Evolutionary conservation across 2,797 vertebrate species (phyloP), one percentile per base, ranked within the genome.

Genomic region (Microtus californicus): DNA sequence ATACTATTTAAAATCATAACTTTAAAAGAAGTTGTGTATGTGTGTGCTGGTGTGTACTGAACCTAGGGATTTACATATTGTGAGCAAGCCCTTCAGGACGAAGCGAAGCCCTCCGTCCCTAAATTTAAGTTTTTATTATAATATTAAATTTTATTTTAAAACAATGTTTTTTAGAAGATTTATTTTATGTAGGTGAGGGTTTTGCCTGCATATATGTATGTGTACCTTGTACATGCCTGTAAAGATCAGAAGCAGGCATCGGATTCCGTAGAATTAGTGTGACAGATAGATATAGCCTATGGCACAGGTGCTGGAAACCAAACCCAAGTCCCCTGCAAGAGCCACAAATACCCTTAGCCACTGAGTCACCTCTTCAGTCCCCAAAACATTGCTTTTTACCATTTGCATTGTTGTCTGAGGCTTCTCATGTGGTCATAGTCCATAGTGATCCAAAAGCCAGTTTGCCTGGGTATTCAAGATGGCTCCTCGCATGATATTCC

Each of bases 101-200:
- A 19, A 61, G 56, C 31, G 77, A 77, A 76, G 34, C 6, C 40
- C 17, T 40, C 71, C 23, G 21, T 43, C 40, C 29, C 54, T 76
- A 76, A 79, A 73, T 81, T 74, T 91, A 59, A 88, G 10, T 94
- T 92, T 87, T 83, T 31, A 40, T 51, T 73, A 63, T 90, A 56
- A 86, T 51, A 79, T 90, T 73, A 65, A 87, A 82, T 1, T 67
- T 81, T 67, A 96, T 90, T 89, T 95, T 14, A 65, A 80, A 86
- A 73, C 29, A 67, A 14, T 43, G 34, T 34, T 69, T 69, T n/a
- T n/a, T 19, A n/a, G n/a, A n/a, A n/a, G 17, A 65, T 31, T 63
- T 83, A 54, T 4, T 54, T 59, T 61, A 63, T 63, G 37, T 63
- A 37, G 43, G 31, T 82, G 37, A 63, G 37, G 15, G 17, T 45